These are phyloP conservation scores for Pelobates cultripes DNA, from an alignment of 2,797 vertebrate genomes.

Conservation along the genomic window DNA sequence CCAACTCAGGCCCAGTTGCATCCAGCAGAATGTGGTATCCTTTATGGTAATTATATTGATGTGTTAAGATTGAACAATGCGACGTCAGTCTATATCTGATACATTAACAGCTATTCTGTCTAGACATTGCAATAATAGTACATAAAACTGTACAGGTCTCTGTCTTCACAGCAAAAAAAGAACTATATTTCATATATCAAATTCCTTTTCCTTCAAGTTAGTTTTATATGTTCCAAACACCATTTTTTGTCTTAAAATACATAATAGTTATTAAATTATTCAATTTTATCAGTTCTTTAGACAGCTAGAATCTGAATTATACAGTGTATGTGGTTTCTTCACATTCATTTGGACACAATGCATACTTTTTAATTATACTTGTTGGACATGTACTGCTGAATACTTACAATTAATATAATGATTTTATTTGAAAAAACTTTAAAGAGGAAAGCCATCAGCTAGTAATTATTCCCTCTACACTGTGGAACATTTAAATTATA, in stretches of 20 bases:
- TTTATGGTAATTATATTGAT: no score
- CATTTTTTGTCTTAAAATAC: neutral
- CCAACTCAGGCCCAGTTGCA: no score
- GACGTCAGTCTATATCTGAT: no score
- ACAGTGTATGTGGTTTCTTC: neutral
- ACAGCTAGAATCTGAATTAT: conserved; percentile 3
- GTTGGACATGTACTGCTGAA: conserved; percentile 24
- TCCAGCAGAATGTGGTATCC: no score
- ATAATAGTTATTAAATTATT: conserved; percentile 2
- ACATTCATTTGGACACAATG: conserved; percentile 17
- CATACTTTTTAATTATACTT: neutral
- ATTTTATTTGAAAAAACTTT: conserved; percentile 7
- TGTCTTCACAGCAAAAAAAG: neutral
- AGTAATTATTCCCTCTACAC: conserved; percentile 24
- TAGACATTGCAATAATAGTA: no score
- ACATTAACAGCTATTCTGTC: no score
- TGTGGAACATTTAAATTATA: neutral
- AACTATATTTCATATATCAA: neutral
- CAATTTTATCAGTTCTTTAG: neutral
- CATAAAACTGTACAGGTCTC: no score
- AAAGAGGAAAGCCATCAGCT: neutral
- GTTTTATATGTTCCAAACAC: neutral
- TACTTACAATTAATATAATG: conserved; percentile 11
- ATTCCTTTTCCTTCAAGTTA: neutral
- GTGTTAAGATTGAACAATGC: no score